A percentile compares a stretch with the other conserved stretches of the same genome.
These are phyloP conservation scores for Fulmarus glacialis DNA, from an alignment of 2,113 vertebrate genomes.

Conservation along the genomic window DNA sequence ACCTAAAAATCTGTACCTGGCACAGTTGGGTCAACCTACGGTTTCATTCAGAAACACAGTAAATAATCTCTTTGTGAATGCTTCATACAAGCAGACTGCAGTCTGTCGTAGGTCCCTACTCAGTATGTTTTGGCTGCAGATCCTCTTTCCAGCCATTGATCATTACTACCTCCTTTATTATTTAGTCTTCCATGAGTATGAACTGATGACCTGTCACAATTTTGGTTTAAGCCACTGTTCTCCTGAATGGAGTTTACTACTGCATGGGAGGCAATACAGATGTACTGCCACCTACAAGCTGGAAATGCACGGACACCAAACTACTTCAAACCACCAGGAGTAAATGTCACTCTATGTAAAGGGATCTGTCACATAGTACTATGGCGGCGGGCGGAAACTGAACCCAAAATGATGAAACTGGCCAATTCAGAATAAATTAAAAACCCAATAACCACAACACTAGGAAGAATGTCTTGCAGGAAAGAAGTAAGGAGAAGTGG, in stretches of 20 bases:
- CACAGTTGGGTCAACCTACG: background rate
- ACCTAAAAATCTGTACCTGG: background rate
- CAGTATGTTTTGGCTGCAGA: background rate
- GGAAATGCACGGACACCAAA: background rate
- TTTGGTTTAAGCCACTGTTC: background rate
- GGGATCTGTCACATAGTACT: background rate
- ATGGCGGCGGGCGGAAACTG: too few relatives aligned
- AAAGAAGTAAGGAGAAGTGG: background rate
- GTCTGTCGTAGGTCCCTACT: background rate
- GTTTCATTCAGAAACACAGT: background rate
- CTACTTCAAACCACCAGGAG: background rate
- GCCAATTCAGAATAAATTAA: background rate
- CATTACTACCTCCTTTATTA: background rate
- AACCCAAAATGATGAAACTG: background rate
- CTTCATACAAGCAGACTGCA: background rate
- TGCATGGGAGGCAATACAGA: background rate
- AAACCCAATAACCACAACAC: background rate
- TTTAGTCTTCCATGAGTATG: background rate
- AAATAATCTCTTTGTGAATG: background rate
- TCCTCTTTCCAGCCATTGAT: background rate
- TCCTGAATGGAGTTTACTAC: background rate
- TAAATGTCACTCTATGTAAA: background rate
- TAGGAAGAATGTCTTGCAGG: background rate
- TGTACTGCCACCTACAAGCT: background rate
- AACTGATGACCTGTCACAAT: background rate